Conservation (phyloP, 2,797 vertebrate genomes). For the Eulemur rubriventer region DNA sequence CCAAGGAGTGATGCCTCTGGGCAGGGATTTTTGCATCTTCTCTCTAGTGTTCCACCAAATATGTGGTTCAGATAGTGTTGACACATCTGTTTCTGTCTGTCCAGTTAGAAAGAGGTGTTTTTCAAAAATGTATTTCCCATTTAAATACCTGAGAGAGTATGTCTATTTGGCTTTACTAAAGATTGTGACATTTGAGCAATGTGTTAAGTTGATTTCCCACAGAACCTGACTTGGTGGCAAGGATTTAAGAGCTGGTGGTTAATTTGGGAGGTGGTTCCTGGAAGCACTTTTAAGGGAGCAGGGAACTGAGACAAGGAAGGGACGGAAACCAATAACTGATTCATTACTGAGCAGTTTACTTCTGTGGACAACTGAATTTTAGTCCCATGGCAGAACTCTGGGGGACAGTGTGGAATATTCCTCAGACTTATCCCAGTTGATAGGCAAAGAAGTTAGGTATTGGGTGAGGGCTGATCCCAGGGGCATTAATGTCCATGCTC, state of each 20-base stretch:
- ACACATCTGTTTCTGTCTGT: not conserved
- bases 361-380: not conserved
- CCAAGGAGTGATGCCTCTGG: not conserved
- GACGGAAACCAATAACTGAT: not conserved
- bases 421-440: not conserved
- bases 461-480: not conserved
- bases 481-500: not conserved
- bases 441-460: not conserved
- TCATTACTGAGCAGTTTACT: not conserved
- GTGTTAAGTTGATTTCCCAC: not conserved
- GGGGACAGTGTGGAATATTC: not conserved
- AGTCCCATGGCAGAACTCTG: not conserved
- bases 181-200: not conserved
- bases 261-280: not conserved
- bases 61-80: not conserved
- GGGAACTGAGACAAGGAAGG: not conserved
- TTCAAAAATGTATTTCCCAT: not conserved
- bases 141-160: not conserved
- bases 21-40: not conserved
- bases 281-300: not conserved
- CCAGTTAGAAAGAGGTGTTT: not conserved
- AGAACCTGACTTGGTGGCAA: slow-evolving; percentile 12
- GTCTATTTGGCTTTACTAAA: slow-evolving; percentile 13
- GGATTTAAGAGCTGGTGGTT: not conserved
- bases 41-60: not conserved